A percentile compares a stretch with the other conserved stretches of the same genome.
These are phyloP conservation scores for Colinus virginianus DNA, from an alignment of 2,113 vertebrate genomes.

Conservation along the genomic window DNA sequence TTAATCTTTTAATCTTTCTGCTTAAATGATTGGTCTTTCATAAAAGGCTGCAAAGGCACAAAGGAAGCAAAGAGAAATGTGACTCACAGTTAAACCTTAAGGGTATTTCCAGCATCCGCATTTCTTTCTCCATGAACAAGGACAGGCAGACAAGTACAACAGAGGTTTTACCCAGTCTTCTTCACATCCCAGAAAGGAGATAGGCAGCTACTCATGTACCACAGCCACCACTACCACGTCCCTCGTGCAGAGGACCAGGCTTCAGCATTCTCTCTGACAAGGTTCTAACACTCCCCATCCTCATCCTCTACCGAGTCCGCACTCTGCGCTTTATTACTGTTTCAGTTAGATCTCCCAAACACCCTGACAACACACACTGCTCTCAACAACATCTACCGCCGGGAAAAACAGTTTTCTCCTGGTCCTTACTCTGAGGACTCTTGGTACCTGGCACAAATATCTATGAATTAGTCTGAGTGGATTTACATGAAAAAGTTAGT, in stretches of 20 bases:
- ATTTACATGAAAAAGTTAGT: neutral
- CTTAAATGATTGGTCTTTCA: neutral
- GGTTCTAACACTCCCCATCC: too few relatives aligned
- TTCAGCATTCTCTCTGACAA: neutral
- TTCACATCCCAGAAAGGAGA: neutral
- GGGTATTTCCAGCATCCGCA: neutral
- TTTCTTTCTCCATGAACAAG: neutral
- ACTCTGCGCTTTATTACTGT: neutral
- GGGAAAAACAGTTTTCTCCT: neutral
- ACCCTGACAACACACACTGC: neutral
- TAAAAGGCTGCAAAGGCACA: slow-evolving; percentile 3
- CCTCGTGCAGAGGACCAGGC: neutral
- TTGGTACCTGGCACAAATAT: neutral
- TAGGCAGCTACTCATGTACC: neutral
- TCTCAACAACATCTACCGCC: neutral
- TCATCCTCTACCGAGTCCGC: neutral
- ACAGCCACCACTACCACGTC: neutral
- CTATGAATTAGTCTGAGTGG: neutral
- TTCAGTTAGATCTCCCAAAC: neutral
- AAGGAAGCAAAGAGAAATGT: neutral
- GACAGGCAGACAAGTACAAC: neutral
- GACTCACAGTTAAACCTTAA: neutral
- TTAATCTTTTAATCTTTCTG: slow-evolving; percentile 28
- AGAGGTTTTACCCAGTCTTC: neutral
- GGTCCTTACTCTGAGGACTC: too few relatives aligned